Percentiles rank a stretch among this genome's conserved stretches.
Evolutionary conservation across 2,797 vertebrate genomes (phyloP).

Genomic region (Thunnus albacares): DNA sequence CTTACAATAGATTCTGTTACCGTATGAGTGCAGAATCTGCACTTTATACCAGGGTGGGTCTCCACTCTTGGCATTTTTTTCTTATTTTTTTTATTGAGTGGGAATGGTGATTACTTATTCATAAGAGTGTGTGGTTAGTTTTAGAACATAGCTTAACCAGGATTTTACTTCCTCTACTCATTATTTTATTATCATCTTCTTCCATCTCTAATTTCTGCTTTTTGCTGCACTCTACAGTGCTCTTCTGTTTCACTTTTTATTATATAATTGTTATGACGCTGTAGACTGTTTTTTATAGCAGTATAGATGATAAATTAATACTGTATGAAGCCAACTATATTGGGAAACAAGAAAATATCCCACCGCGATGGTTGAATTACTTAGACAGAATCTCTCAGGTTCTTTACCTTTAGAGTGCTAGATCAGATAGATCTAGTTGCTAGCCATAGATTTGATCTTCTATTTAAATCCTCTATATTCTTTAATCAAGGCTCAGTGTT

Average conservation of each 20-base stretch:
- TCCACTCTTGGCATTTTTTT: slow-evolving; percentile 11
- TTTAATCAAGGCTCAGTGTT: neutral
- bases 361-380: neutral
- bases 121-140: slow-evolving; percentile 49
- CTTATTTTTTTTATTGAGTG: slow-evolving; percentile 26
- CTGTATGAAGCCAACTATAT: neutral
- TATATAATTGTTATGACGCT: neutral
- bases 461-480: neutral
- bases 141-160: slow-evolving; percentile 39
- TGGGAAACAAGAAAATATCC: neutral
- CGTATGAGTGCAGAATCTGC: slow-evolving; percentile 50
- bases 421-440: neutral
- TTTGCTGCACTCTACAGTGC: neutral
- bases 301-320: neutral
- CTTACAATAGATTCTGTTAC: slow-evolving; percentile 61
- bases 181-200: slow-evolving; percentile 43
- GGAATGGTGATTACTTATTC: slow-evolving; percentile 67
- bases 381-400: neutral
- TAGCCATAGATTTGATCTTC: neutral
- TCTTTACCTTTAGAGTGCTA: neutral
- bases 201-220: slow-evolving; percentile 31
- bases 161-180: slow-evolving; percentile 48
- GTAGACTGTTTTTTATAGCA: neutral
- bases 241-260: neutral
- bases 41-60: slow-evolving; percentile 31